Evolutionary conservation across 2,888 invertebrate species (phyloP).

Genomic region (Drosophila vallismaia): DNA sequence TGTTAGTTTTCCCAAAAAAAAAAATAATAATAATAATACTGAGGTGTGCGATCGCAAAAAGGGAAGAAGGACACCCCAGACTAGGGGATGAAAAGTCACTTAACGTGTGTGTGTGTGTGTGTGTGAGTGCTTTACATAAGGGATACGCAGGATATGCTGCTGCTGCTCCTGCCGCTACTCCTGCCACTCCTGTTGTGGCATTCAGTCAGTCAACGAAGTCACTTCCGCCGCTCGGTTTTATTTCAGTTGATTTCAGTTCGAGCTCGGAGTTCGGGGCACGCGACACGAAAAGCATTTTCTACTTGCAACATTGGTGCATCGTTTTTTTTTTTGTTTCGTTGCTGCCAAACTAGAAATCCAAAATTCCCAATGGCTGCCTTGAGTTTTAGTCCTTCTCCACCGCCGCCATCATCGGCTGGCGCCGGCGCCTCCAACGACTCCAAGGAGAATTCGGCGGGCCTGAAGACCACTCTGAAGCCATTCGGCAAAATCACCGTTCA

Average conservation of each 20-base stretch:
- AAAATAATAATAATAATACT: conserved; percentile 41
- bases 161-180: conserved; percentile 49
- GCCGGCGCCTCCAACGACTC: conserved; percentile 8
- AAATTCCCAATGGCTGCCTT: conserved; percentile 76
- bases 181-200: conserved; percentile 56
- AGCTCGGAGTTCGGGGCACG: conserved; percentile 84
- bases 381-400: conserved; percentile 74
- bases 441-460: conserved; percentile 17
- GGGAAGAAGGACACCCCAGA: conserved; percentile 47
- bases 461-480: conserved; percentile 66
- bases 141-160: conserved; percentile 54
- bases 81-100: conserved; percentile 83
- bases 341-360: not conserved
- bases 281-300: conserved; percentile 31
- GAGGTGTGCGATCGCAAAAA: conserved; percentile 32
- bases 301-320: not conserved
- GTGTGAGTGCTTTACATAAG: conserved; percentile 53
- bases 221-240: conserved; percentile 85
- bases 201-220: conserved; percentile 82
- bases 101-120: conserved; percentile 35
- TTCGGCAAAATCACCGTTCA: conserved; percentile 82
- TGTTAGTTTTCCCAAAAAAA: conserved; percentile 83
- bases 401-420: conserved; percentile 27
- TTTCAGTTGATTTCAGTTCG: conserved; percentile 87
- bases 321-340: not conserved